Percentiles rank a stretch among this genome's conserved stretches.
Conservation (phyloP, 2,888 invertebrate genomes). For the Balanococcus diminutus region DNA sequence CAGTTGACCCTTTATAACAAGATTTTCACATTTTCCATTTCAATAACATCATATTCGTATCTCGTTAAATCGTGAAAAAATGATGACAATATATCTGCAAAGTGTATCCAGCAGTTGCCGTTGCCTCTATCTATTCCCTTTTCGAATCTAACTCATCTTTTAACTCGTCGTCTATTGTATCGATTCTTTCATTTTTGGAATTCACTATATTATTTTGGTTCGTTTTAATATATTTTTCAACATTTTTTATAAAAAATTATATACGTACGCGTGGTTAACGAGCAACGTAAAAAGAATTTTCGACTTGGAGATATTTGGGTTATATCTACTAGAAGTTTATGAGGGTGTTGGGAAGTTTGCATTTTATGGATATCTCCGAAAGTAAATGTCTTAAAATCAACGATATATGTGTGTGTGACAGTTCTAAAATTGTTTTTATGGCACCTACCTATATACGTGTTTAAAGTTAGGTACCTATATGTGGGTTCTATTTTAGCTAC, state of each 20-base stretch:
- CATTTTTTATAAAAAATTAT: not conserved
- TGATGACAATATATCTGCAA: not conserved
- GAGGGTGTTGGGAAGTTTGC: not conserved
- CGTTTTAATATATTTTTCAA: not conserved
- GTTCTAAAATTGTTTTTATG: not conserved
- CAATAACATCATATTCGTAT: not conserved
- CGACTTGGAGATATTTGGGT: not conserved
- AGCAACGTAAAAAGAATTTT: not conserved
- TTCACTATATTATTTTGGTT: not conserved
- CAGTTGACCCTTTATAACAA: not conserved
- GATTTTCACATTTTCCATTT: slow-evolving; percentile 8
- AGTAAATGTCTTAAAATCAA: not conserved
- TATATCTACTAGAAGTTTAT: not conserved
- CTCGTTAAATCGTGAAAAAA: not conserved
- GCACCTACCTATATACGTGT: not conserved
- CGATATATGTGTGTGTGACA: not conserved
- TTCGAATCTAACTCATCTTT: not conserved
- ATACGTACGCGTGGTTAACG: too few species aligned
- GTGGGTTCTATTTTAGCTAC: not conserved
- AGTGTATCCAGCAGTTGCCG: too few species aligned
- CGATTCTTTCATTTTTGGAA: not conserved
- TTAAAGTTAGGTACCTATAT: not conserved
- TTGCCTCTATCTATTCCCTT: not conserved
- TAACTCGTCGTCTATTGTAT: not conserved
- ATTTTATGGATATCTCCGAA: not conserved